Percentiles rank a stretch among this genome's conserved stretches.
Conservation (phyloP, 2,888 invertebrate species). For the Sphecodes monilicornis region DNA sequence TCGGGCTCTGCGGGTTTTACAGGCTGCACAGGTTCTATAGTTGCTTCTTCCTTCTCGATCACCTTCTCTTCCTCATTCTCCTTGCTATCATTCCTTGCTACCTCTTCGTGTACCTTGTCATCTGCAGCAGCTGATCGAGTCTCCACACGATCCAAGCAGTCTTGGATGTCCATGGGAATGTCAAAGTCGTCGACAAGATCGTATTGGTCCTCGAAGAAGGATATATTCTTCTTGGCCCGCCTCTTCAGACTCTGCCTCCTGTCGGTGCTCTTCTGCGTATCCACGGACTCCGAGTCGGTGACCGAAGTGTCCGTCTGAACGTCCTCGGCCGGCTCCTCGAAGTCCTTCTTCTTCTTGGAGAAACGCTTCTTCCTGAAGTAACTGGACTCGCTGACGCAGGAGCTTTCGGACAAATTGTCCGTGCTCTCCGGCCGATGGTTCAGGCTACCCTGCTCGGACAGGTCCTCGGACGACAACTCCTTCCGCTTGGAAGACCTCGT, state of each 20-base stretch:
- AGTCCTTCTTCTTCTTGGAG: slow-evolving; percentile 62
- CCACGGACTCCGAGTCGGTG: slow-evolving; percentile 51
- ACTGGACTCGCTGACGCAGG: slow-evolving; percentile 63
- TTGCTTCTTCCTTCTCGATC: not conserved
- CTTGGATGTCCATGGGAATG: slow-evolving; percentile 50
- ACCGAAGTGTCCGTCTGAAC: slow-evolving; percentile 45
- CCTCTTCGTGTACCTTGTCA: not conserved
- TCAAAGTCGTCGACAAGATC: slow-evolving; percentile 63
- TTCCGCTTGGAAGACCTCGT: slow-evolving; percentile 50
- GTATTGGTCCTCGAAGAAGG: slow-evolving; percentile 64
- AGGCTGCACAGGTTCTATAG: not conserved
- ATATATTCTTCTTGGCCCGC: slow-evolving; percentile 65
- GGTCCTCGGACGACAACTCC: slow-evolving; percentile 57
- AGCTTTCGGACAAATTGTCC: slow-evolving; percentile 61
- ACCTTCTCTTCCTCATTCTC: not conserved
- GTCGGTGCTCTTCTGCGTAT: slow-evolving; percentile 39
- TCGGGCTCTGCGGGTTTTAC: not conserved
- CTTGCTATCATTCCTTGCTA: not conserved
- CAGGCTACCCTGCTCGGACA: not conserved
- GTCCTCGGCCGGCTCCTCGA: slow-evolving; percentile 36
- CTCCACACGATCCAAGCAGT: slow-evolving; percentile 21
- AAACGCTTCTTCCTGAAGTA: slow-evolving; percentile 63
- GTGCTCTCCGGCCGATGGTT: slow-evolving; percentile 45
- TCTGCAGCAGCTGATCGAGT: not conserved
- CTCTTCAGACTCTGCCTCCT: slow-evolving; percentile 51